These are phyloP conservation scores for Platyura marginata DNA, from an alignment of 1,140 invertebrate species.

Conservation along the genomic window DNA sequence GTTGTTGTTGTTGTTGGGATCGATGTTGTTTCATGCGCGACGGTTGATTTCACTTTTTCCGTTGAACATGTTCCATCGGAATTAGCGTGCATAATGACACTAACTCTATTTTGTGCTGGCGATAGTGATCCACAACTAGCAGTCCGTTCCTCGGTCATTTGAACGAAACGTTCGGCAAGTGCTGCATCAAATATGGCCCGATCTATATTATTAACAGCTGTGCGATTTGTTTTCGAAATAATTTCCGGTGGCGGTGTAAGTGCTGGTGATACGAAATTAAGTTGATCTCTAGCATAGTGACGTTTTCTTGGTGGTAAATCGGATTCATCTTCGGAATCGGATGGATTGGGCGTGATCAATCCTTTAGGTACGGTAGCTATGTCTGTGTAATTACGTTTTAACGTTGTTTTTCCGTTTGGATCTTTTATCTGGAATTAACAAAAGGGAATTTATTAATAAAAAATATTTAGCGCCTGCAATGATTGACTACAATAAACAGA, in stretches of 20 bases:
- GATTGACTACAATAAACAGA: too few relatives aligned
- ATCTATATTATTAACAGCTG: not conserved
- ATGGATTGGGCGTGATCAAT: conserved; percentile 26
- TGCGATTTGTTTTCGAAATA: not conserved
- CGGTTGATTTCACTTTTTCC: too few relatives aligned
- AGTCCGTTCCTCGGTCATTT: not conserved
- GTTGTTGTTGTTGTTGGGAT: too few relatives aligned
- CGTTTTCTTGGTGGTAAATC: conserved; percentile 25
- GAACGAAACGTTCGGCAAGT: not conserved
- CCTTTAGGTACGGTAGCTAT: not conserved
- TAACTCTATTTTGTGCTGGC: conserved; percentile 24
- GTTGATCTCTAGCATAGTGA: conserved; percentile 11
- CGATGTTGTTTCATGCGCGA: too few relatives aligned
- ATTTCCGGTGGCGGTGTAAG: conserved; percentile 7
- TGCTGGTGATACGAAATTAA: conserved; percentile 3
- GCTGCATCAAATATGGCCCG: not conserved
- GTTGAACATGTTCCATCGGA: conserved; percentile 40
- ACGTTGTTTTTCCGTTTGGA: not conserved
- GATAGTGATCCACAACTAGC: not conserved
- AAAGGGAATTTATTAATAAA: conserved; percentile 13
- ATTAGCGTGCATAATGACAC: conserved; percentile 65
- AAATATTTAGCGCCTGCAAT: conserved; percentile 13
- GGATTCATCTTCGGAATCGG: conserved; percentile 29
- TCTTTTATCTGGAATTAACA: too few relatives aligned
- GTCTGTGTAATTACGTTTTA: not conserved